Base-by-base conservation (phyloP, 2,888 invertebrate genomes). In the Euproctis similis region DNA sequence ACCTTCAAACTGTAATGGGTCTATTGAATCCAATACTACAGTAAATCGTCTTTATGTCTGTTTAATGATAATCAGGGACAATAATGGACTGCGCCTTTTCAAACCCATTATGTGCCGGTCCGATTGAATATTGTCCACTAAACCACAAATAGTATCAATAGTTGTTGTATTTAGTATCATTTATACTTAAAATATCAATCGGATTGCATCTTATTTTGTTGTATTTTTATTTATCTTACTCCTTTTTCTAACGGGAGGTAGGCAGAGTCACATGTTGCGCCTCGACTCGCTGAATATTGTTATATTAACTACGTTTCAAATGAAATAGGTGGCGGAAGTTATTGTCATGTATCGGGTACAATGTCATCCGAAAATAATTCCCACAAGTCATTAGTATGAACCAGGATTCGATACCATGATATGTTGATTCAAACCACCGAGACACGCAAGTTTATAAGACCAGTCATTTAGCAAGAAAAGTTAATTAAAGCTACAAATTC, bases 21-120 rank as follows among this genome's bases (percentile, higher is more conserved):
- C 57, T 50, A 74, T 75, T 71, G 59, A 69, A 67, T 64, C 51
- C 47, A 36, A 21, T 35, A 18, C 34, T 48, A 53, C 62, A 59
- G 67, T 71, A 62, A 71, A 73, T 61, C 54, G 64, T 51, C 69
- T 80, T 73, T 70, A 80, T 69, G 63, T 67, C 41, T 60, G 58
- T 69, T 68, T 68, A 62, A 80, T 76, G 65, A 59, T 64, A 65
- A 73, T 69, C 64, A 46, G 21, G 38, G 36, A 69, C 73, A 73
- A 75, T 71, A 47, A 54, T 36, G 39, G 29, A 35, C 42, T 74
- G 57, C 75, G 51, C 78, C 78, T 52, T 62, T 63, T 57, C 46
- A 67, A 51, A 52, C 38, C 45, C 40, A 53, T 56, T 59, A 55
- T 66, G 51, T 64, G 53, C 53, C 42, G 34, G 39, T 43, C 65